Percentiles rank a stretch among this genome's conserved stretches.
These are phyloP conservation scores for Sarcophaga rosellei DNA, from an alignment of 2,888 invertebrate genomes.

Conservation along the genomic window DNA sequence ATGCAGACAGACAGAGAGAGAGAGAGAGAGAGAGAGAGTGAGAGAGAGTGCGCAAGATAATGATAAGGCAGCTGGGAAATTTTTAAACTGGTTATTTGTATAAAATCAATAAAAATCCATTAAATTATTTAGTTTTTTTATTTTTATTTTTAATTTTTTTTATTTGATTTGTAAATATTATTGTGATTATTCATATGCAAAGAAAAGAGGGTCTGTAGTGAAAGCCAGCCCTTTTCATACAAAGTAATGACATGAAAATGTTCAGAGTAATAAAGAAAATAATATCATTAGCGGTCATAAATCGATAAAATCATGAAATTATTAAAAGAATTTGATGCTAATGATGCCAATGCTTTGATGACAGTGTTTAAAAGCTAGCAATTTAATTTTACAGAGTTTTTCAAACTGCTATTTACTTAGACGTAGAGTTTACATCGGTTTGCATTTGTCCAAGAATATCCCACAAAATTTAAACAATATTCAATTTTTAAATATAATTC, in stretches of 20 bases:
- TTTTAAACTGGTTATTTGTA: constrained; percentile 73
- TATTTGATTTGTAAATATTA: constrained; percentile 15
- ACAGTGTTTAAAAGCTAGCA: neutral
- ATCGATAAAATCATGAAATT: neutral
- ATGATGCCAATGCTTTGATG: neutral
- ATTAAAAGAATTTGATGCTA: neutral
- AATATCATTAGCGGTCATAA: neutral
- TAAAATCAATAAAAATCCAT: constrained; percentile 58
- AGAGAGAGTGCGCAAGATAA: neutral
- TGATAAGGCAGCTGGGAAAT: constrained; percentile 74
- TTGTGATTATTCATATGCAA: constrained; percentile 26
- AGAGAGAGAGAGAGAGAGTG: no score
- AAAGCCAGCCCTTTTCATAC: constrained; percentile 50
- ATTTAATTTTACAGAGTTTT: neutral
- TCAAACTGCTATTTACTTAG: no score
- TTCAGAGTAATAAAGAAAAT: constrained; percentile 8
- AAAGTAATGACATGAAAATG: constrained; percentile 4
- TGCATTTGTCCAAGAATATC: no score
- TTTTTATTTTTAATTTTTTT: neutral
- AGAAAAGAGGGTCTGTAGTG: constrained; percentile 6
- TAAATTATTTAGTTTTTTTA: constrained; percentile 42
- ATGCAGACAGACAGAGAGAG: neutral
- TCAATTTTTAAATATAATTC: no score
- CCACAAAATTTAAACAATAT: no score
- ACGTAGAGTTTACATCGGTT: no score